Conservation (phyloP, 2,888 invertebrate genomes). For the Limnephilus auricula region DNA sequence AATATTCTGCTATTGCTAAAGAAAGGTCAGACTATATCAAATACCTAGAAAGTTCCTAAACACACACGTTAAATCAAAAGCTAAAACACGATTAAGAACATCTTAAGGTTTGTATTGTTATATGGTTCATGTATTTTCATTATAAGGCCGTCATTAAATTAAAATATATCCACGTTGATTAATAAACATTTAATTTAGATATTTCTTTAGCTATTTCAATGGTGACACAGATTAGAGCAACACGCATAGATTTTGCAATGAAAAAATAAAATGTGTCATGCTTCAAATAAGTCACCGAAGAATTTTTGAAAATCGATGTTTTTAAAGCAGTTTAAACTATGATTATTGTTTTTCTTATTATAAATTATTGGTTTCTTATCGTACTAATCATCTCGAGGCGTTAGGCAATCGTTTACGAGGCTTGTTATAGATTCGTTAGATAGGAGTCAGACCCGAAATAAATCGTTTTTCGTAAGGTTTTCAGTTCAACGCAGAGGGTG, state of each 20-base stretch:
- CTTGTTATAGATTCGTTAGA: not conserved
- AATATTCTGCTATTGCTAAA: not conserved
- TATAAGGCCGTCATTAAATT: not conserved
- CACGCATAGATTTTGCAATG: not conserved
- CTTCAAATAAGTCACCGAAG: not conserved
- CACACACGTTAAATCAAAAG: not conserved
- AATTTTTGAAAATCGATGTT: not conserved
- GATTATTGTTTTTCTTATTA: not conserved
- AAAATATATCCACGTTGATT: not conserved
- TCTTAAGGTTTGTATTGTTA: not conserved
- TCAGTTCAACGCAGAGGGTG: not conserved
- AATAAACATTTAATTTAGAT: not conserved
- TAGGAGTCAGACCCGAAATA: not conserved
- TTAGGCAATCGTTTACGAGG: not conserved
- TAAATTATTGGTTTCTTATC: not conserved
- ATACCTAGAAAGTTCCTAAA: not conserved
- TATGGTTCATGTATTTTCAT: not conserved
- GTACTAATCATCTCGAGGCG: not conserved
- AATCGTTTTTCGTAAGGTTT: not conserved
- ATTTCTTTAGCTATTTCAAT: not conserved
- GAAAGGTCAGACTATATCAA: not conserved
- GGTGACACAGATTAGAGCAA: not conserved
- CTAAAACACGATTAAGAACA: not conserved
- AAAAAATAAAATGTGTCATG: not conserved
- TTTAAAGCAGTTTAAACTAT: not conserved